Conservation (phyloP, 2,888 invertebrate species). For the Drosophila austrosaltans region DNA sequence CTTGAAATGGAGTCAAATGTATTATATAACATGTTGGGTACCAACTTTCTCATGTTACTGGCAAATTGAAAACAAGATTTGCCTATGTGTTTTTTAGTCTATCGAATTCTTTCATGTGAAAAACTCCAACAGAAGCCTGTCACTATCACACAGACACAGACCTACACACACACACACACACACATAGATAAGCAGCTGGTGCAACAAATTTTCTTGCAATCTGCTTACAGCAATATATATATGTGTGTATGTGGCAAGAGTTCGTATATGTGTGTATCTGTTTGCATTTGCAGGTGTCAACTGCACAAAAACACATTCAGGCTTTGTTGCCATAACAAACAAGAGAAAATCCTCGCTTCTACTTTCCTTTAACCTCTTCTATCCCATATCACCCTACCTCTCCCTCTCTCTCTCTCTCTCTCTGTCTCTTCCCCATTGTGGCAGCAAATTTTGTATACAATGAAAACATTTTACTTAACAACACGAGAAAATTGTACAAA, state of each 20-base stretch:
- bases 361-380: conserved; percentile 20
- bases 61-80: conserved; percentile 60
- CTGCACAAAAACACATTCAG: conserved; percentile 71
- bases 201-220: conserved; percentile 52
- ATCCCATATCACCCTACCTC: not conserved
- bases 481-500: conserved; percentile 37
- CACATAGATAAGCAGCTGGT: conserved; percentile 31
- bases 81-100: conserved; percentile 41
- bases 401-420: not conserved
- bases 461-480: conserved; percentile 73
- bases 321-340: conserved; percentile 74
- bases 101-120: conserved; percentile 54
- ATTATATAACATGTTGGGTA: conserved; percentile 8
- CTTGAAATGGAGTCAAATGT: conserved; percentile 3
- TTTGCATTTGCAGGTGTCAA: conserved; percentile 74
- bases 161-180: conserved; percentile 3
- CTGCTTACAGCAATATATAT: conserved; percentile 59
- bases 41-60: conserved; percentile 55
- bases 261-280: conserved; percentile 66
- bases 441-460: conserved; percentile 66
- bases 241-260: conserved; percentile 58
- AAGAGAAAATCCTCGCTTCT: conserved; percentile 42
- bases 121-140: conserved; percentile 51
- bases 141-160: conserved; percentile 32
- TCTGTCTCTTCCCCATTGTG: conserved; percentile 17